Base-by-base conservation (phyloP, 2,113 vertebrate species). In the Synodontis membranacea region DNA sequence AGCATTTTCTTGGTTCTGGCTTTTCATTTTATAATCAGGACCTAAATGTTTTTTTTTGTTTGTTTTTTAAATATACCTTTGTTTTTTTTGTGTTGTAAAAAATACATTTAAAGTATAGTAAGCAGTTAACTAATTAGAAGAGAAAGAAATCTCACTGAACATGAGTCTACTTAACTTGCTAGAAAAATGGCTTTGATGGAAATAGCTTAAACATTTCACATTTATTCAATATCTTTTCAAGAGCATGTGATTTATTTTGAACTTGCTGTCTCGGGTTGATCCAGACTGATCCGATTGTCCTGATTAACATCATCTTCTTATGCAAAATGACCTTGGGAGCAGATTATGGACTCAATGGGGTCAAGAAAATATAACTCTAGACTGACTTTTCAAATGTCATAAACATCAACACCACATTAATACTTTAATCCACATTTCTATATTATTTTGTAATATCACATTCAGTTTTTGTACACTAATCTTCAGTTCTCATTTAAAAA, bases 291-390 rank as follows among this genome's bases (percentile, higher is more conserved):
- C 50, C 17, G 48, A 58, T 58, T 19, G 42, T 23, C 5, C 66
- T 48, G 39, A 83, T 62, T 54, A 64, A 31, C 34, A 42, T 83
- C 39, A 74, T 86, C 50, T 72, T 21, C 79, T 82, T 74, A 60
- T 21, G 42, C 79, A 75, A 19, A 11, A 37, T 42, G 54, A 83
- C 70, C 68, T 83, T 82, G 56, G 54, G 39, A 72, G 31, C 21
- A 72, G 56, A 64, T 42, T 21, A 50, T 48, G 23, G 54, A 72
- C 31, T 80, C 56, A 39, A 46, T n/a, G 23, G 9, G n/a, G 28
- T 25, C 4, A 85, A 66, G 31, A 50, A 9, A 21, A 12, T 52
- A 85, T 12, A n/a, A 80, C 19, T 23, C 1, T 50, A 52, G 17
- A 28, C 50, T 44, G 39, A 31, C 50, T 56, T 50, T 46, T 86